Percentiles rank a stretch among this genome's conserved stretches.
Evolutionary conservation across 2,113 vertebrate species (phyloP).

Genomic region (Brachypodius melanocephalos): DNA sequence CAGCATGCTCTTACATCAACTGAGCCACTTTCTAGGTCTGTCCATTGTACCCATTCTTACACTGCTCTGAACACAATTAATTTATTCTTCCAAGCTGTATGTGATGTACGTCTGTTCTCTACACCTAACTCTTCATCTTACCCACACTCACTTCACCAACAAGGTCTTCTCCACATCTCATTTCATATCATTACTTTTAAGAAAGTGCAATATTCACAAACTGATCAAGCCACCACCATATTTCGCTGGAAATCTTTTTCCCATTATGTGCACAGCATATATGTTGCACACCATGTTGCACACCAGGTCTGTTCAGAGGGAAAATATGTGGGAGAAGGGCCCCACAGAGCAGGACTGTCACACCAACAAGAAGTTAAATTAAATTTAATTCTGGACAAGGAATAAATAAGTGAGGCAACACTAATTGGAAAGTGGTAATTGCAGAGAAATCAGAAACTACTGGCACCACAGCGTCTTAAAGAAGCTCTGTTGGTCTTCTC

Average conservation of each 20-base stretch:
- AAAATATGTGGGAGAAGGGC: not conserved
- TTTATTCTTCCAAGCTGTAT: not conserved
- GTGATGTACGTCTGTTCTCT: not conserved
- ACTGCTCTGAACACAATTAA: not conserved
- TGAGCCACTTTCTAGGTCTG: not conserved
- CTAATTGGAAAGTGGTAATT: not conserved
- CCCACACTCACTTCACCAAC: not conserved
- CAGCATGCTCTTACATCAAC: not conserved
- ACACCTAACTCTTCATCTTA: not conserved
- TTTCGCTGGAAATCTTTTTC: not conserved
- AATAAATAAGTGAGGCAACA: not conserved
- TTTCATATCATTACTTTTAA: not conserved
- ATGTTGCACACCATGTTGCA: no score
- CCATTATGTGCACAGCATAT: not conserved
- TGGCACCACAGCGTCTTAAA: not conserved
- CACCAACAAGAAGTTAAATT: not conserved
- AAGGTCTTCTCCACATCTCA: not conserved
- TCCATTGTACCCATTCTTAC: not conserved
- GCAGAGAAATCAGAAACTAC: not conserved
- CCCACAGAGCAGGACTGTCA: not conserved
- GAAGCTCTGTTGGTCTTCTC: not conserved
- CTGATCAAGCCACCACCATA: not conserved
- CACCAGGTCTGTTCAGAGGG: not conserved
- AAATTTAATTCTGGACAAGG: not conserved
- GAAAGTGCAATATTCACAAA: not conserved